Conservation (phyloP, 2,797 vertebrate species). For the Onychomys arenicola region DNA sequence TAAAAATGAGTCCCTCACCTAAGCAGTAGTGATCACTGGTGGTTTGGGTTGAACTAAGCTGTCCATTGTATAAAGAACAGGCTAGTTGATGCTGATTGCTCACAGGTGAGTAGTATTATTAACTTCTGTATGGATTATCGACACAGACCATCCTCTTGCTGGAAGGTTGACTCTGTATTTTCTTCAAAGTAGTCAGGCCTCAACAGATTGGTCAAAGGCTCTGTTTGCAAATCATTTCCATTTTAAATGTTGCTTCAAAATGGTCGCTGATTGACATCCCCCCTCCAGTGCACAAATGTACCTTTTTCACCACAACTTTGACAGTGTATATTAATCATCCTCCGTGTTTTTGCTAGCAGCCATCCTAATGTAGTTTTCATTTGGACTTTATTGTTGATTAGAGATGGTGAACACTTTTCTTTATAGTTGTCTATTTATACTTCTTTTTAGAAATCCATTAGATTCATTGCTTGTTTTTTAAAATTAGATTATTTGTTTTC, state of each 20-base stretch:
- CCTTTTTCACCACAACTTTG: background rate
- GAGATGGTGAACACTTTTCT: background rate
- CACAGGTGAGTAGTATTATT: slow-evolving; percentile 27
- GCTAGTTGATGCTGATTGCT: slow-evolving; percentile 35
- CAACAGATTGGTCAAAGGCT: slow-evolving; percentile 11
- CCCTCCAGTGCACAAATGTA: background rate
- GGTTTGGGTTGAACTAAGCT: slow-evolving; percentile 10
- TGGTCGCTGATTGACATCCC: background rate
- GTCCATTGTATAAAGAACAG: background rate
- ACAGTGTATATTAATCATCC: background rate
- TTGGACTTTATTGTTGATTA: background rate
- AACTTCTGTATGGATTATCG: background rate
- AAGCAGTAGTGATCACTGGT: background rate
- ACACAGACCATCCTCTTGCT: slow-evolving; percentile 41
- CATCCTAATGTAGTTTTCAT: slow-evolving; percentile 33
- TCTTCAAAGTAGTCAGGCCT: background rate
- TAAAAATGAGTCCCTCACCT: slow-evolving; percentile 26
- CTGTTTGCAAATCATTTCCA: slow-evolving; percentile 25
- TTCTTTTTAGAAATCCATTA: background rate
- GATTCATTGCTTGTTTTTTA: background rate
- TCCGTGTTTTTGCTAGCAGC: background rate
- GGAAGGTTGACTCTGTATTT: background rate
- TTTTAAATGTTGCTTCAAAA: slow-evolving; percentile 10
- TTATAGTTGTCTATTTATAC: background rate
- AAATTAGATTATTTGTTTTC: background rate